Evolutionary conservation across 2,888 invertebrate genomes (phyloP).

Genomic region (Anarsia innoxiella): DNA sequence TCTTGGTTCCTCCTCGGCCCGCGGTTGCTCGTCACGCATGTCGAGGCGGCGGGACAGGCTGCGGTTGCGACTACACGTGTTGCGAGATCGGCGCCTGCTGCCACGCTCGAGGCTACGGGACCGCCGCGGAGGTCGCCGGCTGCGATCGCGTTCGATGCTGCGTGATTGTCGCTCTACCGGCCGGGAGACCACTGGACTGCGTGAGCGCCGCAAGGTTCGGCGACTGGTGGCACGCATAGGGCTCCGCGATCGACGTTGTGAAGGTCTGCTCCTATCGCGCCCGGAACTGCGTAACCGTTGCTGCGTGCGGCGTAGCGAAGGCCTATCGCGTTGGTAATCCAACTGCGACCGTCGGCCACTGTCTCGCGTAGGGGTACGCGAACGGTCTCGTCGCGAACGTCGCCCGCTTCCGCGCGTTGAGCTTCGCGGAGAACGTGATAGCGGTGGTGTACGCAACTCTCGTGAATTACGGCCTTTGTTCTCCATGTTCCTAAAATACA

Average conservation of each 20-base stretch:
- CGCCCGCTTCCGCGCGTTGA: neutral
- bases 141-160: neutral
- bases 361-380: neutral
- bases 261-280: neutral
- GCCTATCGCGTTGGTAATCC: neutral
- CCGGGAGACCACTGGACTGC: neutral
- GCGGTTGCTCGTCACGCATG: neutral
- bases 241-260: neutral
- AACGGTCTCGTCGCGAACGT: neutral
- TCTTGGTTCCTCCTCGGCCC: neutral
- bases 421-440: neutral
- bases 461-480: neutral
- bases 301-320: neutral
- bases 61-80: neutral
- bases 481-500: neutral
- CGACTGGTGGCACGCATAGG: neutral
- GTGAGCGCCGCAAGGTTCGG: neutral
- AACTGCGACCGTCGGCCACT: neutral
- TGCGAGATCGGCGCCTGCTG: neutral
- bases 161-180: neutral
- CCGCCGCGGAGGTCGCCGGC: neutral
- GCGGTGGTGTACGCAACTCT: neutral
- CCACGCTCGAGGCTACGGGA: neutral
- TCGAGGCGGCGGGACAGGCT: neutral
- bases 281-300: neutral